Evolutionary conservation across 2,113 vertebrate species (phyloP), one percentile per base, ranked within the genome.

Genomic region (Centropus unirufus): DNA sequence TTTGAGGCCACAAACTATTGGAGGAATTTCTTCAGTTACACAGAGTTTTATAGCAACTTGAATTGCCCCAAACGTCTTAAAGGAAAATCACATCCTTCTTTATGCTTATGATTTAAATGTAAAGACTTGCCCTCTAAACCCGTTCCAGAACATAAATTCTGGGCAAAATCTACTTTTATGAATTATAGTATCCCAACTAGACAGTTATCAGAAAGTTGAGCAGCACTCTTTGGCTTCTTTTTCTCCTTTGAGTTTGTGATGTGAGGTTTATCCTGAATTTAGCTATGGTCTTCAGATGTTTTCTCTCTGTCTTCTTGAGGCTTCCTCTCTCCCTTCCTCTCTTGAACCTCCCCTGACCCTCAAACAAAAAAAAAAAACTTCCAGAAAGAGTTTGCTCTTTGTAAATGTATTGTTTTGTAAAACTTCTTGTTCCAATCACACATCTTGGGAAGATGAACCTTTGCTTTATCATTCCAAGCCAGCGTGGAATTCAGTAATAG

Each of bases 11-110:
- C 88, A 77, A 96, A 83, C 55, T 49, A 22, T 34, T 42, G 42
- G 46, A 90, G 52, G 80, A 90, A 90, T 95, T 90, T 93, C 39
- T 94, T 75, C 12, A 36, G 57, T 93, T 89, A 47, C 32, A 32
- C 11, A 14, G n/a, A 54, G 30, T 80, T 95, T 90, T 94, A 42
- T 24, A 57, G 69, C n/a, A 68, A 27, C 52, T 88, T 47, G 24
- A 80, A 32, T 70, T 6, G 12, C 30, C 14, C 61, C 52, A 79
- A 76, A 34, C 5, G 87, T 64, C 69, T 82, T 94, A 84, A 87
- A 80, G 40, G 68, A 83, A 86, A 74, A 80, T 66, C 11, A 36
- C 70, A n/a, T 61, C 39, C 75, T 16, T 36, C 54, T 76, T 79
- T 61, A 59, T 83, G 58, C 30, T 82, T 63, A 8, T 30, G 16